Evolutionary conservation across 1,140 invertebrate genomes (phyloP), one percentile per base, ranked within the genome.

Genomic region (Phymastichus coffea): DNA sequence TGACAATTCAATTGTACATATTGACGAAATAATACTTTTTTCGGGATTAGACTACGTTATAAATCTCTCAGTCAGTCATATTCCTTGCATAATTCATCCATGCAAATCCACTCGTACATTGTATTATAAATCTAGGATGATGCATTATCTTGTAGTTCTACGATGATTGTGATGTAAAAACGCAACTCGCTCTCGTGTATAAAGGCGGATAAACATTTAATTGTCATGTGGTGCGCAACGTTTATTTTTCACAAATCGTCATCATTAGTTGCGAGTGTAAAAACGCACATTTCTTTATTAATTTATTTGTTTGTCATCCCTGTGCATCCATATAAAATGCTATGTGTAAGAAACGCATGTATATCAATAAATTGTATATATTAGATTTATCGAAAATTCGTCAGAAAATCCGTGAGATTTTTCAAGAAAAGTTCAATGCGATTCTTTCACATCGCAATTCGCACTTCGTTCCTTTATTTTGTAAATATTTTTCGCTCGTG

Each of bases 21-120:
- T 73, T 65, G 66, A 70, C 68, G 64, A 71, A 66, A 72, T 78
- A 78, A 78, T 78, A 78, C 76, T 78, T 77, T 70, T 69, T 56
- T 60, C 66, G 62, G 67, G 61, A 68, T 72, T 68, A 72, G 66
- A 73, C 58, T 67, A 70, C 63, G 38, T 63, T 66, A 63, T 38
- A 65, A 66, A 71, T 72, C 66, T 65, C 40, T 47, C 55, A 63
- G 37, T 52, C 62, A 19, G 38, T 25, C 23, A 8, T 48, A 20
- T 43, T 53, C 41, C 25, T 48, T 55, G 14, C n/a, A 23, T 57
- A 9, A 47, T 25, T 43, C 62, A 35, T 53, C 48, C 44, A 41
- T 30, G 44, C 52, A 20, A 30, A 37, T 65, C 41, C 59, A 64
- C 57, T 65, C 61, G 47, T 38, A 17, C 60, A 56, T 71, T 63